These are phyloP conservation scores for Hofmannophila pseudospretella DNA, from an alignment of 2,888 invertebrate genomes.

Conservation along the genomic window DNA sequence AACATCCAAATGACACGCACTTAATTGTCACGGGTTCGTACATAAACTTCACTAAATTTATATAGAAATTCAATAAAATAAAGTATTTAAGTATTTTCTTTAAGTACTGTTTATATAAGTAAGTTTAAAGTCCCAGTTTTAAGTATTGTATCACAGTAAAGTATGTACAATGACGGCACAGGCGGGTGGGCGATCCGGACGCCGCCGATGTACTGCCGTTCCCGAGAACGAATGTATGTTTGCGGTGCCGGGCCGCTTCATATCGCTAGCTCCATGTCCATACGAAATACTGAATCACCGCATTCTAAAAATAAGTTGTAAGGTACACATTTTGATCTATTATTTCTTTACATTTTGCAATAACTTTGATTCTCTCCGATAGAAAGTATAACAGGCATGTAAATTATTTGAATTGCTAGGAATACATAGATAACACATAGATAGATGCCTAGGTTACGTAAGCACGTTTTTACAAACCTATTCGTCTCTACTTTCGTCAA, in stretches of 20 bases:
- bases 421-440: no score
- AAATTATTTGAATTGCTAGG: no score
- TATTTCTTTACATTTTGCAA: no score
- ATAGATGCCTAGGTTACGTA: no score
- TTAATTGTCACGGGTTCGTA: not conserved
- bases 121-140: not conserved
- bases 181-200: slow-evolving; percentile 24
- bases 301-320: no score
- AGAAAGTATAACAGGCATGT: no score
- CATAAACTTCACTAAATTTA: not conserved
- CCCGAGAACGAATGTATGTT: not conserved
- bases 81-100: slow-evolving; percentile 6
- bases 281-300: not conserved
- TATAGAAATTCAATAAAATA: not conserved
- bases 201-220: slow-evolving; percentile 32
- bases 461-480: no score
- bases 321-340: no score
- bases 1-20: not conserved
- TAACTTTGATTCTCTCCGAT: no score
- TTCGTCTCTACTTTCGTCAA: no score
- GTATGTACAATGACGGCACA: slow-evolving; percentile 2
- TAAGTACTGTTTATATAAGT: slow-evolving; percentile 4
- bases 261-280: not conserved
- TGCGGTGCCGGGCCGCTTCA: not conserved
- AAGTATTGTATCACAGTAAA: slow-evolving; percentile 1